Evolutionary conservation across 2,888 invertebrate species (phyloP), one percentile per base, ranked within the genome.

Genomic region (Anoplius nigerrimus): DNA sequence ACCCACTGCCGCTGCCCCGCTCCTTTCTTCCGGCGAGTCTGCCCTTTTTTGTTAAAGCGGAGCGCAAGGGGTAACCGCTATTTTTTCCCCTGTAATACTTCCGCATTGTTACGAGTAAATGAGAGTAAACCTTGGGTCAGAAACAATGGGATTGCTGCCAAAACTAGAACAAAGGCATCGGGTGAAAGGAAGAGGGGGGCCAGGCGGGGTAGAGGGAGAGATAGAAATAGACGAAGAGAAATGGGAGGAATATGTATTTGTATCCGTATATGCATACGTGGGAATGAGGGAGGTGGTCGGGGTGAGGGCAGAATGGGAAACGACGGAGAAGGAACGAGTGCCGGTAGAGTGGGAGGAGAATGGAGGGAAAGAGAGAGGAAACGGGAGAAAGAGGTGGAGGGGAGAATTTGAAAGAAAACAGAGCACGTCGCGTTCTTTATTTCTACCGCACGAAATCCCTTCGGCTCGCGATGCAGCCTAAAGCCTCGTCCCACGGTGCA

Each of bases 351-450:
- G 8, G 48, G n/a, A 48, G n/a, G 48, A 8, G 48, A 16, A 18
- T 5, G 16, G 16, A 16, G 5, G 48, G n/a, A 2, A 63, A 51
- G 57, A 69, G 62, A 16, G 64, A 62, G 62, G n/a, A 48, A 48
- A 67, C 62, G 64, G 60, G 22, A 54, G 58, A 54, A 57, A 61
- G 62, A 63, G 60, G 67, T 61, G 66, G 62, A 66, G 45, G 16
- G 16, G 18, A 16, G 16, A 48, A 48, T 48, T 34, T 6, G 11
- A 34, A 34, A 34, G 34, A 34, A 34, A 34, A 34, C 34, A 34
- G 34, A 34, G 8, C 2, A 34, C 34, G 34, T 34, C 1, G 6
- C 34, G 34, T 34, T n/a, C n/a, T n/a, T n/a, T 34, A 34, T 34
- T 34, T 34, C 1, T 34, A 6, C 34, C 6, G 34, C 34, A 34